Evolutionary conservation across 2,797 vertebrate species (phyloP), one percentile per base, ranked within the genome.

Genomic region (Cheirogaleus major): DNA sequence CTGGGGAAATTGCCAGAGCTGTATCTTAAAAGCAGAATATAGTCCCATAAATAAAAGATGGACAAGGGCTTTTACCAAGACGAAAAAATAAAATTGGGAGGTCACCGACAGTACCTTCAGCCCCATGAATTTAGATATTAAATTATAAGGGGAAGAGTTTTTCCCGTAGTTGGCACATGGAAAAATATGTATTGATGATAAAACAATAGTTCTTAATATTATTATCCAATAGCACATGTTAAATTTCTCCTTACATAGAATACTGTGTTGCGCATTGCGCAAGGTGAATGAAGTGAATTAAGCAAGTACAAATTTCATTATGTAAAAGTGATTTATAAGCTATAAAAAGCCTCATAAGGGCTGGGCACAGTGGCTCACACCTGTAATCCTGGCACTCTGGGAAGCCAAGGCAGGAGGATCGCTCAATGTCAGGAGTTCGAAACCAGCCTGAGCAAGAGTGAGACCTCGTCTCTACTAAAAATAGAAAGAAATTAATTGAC

Each of bases 271-370:
- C 18, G 14, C 10, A 82, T 65, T 76, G 38, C 14, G 48, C 59
- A 95, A 91, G 95, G n/a, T 88, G 20, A 97, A 90, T 93, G 89
- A 93, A 95, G 35, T 82, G 20, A 97, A 93, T 92, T 87, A 93
- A 89, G 80, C 59, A 82, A 72, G 27, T 27, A 69, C 23, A 81
- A 17, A 92, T 93, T 79, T 85, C 52, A 20, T 95, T 86, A 84
- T 35, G 41, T 87, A 59, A 93, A 84, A 84, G 52, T 73, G 25
- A 95, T 55, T 89, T 94, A 67, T 73, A 81, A 78, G 84, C 48
- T 85, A 20, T 81, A 72, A 86, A 73, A 52, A 61, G 13, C 32
- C 38, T 80, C 61, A 43, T 11, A 45, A 45, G 45, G 45, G 45
- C 45, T 0, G 2, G 45, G 11, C 10, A 10, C 2, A 2, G 45